These are phyloP conservation scores for Tuberolachnus salignus DNA, from an alignment of 2,888 invertebrate species.

Conservation along the genomic window DNA sequence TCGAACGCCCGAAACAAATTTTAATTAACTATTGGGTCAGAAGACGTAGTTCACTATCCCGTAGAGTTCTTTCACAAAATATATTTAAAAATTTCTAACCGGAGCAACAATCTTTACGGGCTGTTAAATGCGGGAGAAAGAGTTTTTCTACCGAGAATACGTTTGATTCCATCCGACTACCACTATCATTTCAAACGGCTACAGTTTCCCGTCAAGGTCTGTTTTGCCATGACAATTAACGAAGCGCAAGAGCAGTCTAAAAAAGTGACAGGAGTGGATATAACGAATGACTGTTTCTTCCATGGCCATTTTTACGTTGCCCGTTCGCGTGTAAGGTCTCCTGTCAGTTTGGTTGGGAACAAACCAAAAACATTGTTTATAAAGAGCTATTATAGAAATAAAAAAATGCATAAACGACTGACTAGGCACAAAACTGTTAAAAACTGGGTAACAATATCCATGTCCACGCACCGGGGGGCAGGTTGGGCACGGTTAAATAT, in stretches of 20 bases:
- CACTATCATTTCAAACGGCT: background rate
- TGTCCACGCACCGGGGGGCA: too few relatives aligned
- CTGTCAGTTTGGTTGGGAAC: background rate
- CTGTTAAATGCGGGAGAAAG: background rate
- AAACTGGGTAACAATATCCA: too few relatives aligned
- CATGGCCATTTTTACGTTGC: background rate
- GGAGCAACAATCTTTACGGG: slow-evolving; percentile 1
- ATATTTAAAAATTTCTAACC: background rate
- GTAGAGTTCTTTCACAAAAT: too few relatives aligned
- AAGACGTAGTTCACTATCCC: too few relatives aligned
- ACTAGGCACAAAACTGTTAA: too few relatives aligned
- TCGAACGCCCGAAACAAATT: too few relatives aligned
- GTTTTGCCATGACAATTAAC: background rate
- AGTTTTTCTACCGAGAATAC: background rate
- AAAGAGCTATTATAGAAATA: background rate
- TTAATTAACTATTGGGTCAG: too few relatives aligned
- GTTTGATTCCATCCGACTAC: background rate
- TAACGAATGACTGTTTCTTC: background rate
- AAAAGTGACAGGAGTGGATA: background rate
- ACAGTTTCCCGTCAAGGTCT: background rate
- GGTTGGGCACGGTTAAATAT: too few relatives aligned
- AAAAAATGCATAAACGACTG: background rate
- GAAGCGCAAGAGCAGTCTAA: background rate
- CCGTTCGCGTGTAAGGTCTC: background rate
- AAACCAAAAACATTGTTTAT: background rate